Base-by-base conservation (phyloP, 2,888 invertebrate species). In the Eristalinus sepulchralis region DNA sequence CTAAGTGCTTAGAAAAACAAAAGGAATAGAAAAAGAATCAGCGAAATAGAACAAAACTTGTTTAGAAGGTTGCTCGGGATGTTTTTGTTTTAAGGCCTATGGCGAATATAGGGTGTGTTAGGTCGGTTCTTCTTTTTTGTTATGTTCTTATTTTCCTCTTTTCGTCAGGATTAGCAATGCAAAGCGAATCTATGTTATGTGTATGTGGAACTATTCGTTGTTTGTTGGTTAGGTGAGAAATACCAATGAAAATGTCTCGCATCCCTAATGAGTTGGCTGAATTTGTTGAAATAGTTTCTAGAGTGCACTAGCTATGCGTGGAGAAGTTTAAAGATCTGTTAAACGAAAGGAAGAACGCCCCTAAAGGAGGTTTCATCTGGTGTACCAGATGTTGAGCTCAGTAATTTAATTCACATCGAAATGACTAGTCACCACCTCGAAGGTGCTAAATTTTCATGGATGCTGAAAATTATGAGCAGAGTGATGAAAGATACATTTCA, bases 1-100 rank as follows among this genome's bases (percentile, higher is more conserved):
- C 57, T 67, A 83, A 79, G 78, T 75, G 78, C 77, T 78, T 82
- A 82, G 78, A 78, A 86, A 80, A 73, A 70, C 11, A 71, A 63
- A 76, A 57, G 34, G 68, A 33, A 13, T 68, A 57, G 17, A 57
- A 57, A 70, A 77, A 55, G 22, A 24, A 53, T 34, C 31, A 47
- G 66, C 20, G 10, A 68, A 71, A 81, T 68, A 77, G 60, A 71
- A 77, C 53, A 76, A 84, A 83, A 84, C 78, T 75, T 85, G 85
- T 77, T 85, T 59, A 64, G 79, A 71, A 72, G 80, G 64, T 57
- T 57, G 60, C 68, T 75, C 70, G 36, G 47, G 60, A 66, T 72
- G 71, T 80, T 84, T 64, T 80, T 76, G 68, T 71, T 80, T 71
- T 57, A 62, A 66, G 63, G 60, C 79, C 79, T 72, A 66, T n/a